Conservation (phyloP, 2,797 vertebrate species). For the Geotria australis region DNA sequence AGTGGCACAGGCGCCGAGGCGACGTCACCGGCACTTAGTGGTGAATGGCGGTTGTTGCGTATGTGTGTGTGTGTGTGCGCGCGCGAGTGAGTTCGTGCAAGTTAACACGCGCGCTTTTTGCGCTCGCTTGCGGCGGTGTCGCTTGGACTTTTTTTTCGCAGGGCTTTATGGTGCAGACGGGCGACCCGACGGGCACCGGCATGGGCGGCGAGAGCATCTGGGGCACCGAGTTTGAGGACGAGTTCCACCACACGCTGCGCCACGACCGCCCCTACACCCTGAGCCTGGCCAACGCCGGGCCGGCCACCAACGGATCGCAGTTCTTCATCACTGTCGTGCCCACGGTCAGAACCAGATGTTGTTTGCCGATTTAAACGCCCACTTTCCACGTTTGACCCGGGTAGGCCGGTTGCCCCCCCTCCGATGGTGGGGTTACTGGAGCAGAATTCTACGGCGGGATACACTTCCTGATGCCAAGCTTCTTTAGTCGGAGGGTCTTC, state of each 20-base stretch:
- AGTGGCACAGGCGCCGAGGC: not conserved
- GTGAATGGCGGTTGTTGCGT: too few relatives aligned
- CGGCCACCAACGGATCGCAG: conserved; percentile 77
- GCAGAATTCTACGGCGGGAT: too few relatives aligned
- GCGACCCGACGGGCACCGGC: conserved; percentile 86
- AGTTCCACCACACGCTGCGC: conserved; percentile 75
- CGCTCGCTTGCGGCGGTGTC: not conserved
- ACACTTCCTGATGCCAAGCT: too few relatives aligned
- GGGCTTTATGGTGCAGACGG: conserved; percentile 98
- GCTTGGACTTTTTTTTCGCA: conserved; percentile 7
- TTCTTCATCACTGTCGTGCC: conserved; percentile 92
- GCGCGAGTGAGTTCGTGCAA: too few relatives aligned
- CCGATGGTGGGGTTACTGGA: too few relatives aligned
- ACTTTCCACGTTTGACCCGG: too few relatives aligned
- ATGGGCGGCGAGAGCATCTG: conserved; percentile 99
- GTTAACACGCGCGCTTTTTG: not conserved
- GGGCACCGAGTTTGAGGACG: conserved; percentile 93
- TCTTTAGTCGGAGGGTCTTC: too few relatives aligned
- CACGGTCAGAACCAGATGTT: conserved; percentile 28
- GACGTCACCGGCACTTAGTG: too few relatives aligned
- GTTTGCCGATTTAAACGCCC: too few relatives aligned
- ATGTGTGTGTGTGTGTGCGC: not conserved
- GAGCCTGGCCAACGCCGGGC: conserved; percentile 85
- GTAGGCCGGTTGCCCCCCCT: too few relatives aligned
- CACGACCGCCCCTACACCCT: conserved; percentile 91